Evolutionary conservation across 2,113 vertebrate species (phyloP), one percentile per base, ranked within the genome.

Genomic region (Taurulus bubalis): DNA sequence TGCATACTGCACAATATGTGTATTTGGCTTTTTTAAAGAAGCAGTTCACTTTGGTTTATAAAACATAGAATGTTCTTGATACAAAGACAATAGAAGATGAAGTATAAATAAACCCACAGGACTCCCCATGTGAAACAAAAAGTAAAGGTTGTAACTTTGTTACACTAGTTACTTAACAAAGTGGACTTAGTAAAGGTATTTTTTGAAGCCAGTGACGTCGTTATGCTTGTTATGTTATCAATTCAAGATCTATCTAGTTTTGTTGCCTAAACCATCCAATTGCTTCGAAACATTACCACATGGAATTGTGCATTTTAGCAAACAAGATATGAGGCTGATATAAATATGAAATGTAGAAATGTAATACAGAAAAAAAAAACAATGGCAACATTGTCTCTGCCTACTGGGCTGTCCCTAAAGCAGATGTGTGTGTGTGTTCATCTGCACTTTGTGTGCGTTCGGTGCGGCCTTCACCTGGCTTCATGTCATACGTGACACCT

Each of bases 401-500:
- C 49, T 22, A 22, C 47, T 49, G 47, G 49, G 18, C 20, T 51
- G 49, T 51, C 36, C 59, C 32, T n/a, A 22, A 22, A 32, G 9
- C 26, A 4, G 12, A 26, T n/a, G 30, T 2, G 14, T 53, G 9
- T 45, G 24, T 53, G 38, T 73, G 59, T 62, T 77, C 2, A 26
- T 65, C 20, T 47, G 4, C 49, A 71, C 34, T 12, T 36, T 45
- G 28, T 64, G 47, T 40, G 36, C 36, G 36, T 38, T 38, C 8
- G 36, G 36, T 38, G 36, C 36, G 58, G 34, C 34, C 26, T 60
- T 56, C 32, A 12, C 62, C 34, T 38, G 56, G 20, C 75, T 68
- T 34, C 0, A 20, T 45, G 66, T 70, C 47, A 64, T 11, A 62
- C 45, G 38, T 45, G 36, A 74, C 55, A 79, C 53, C 30, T 45